Evolutionary conservation across 2,888 invertebrate genomes (phyloP).

Genomic region (Aelia acuminata): DNA sequence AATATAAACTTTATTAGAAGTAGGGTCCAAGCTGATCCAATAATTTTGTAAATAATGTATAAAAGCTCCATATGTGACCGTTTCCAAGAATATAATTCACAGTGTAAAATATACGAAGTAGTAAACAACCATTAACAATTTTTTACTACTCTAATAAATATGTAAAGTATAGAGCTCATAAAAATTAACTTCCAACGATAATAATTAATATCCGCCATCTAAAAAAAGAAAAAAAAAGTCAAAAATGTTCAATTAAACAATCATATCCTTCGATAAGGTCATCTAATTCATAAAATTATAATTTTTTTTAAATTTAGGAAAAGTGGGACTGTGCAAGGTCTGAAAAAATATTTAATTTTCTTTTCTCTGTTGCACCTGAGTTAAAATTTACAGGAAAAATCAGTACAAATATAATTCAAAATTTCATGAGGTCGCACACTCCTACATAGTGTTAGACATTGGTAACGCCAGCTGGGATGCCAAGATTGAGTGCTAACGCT

Average conservation of each 20-base stretch:
- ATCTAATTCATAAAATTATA: neutral
- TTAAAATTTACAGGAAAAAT: neutral
- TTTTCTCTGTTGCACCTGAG: neutral
- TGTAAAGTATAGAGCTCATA: too few relatives aligned
- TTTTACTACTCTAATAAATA: too few relatives aligned
- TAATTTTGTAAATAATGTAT: too few relatives aligned
- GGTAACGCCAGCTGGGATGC: constrained; percentile 41
- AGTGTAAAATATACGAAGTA: too few relatives aligned
- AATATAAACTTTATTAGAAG: too few relatives aligned
- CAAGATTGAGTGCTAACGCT: neutral
- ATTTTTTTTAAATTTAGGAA: neutral
- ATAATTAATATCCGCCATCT: too few relatives aligned
- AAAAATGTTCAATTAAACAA: neutral
- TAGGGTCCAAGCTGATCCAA: too few relatives aligned
- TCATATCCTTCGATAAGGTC: neutral
- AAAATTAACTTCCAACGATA: too few relatives aligned
- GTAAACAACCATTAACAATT: too few relatives aligned
- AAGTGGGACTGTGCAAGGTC: neutral
- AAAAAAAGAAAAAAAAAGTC: too few relatives aligned
- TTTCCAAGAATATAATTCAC: too few relatives aligned
- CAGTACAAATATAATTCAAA: neutral
- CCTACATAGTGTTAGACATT: constrained; percentile 31
- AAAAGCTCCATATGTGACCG: too few relatives aligned
- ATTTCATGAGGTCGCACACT: neutral
- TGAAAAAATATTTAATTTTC: neutral